Base-by-base conservation (phyloP, 2,888 invertebrate genomes). In the Ormyrus labotus region DNA sequence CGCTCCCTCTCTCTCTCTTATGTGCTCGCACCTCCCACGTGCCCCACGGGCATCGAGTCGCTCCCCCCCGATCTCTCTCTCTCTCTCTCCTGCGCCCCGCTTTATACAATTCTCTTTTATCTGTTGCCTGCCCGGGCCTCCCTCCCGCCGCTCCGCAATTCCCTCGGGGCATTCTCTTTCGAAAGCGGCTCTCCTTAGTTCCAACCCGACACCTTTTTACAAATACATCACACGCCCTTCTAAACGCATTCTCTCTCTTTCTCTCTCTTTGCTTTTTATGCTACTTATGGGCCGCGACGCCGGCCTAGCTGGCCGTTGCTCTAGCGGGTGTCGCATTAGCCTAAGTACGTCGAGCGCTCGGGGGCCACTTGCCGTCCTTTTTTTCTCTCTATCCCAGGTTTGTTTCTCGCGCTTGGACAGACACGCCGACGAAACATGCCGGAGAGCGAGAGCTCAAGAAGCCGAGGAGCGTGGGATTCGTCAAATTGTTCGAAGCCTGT, bases 181-280 rank as follows among this genome's bases (percentile, higher is more conserved):
- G 84, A 86, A 82, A 84, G 85, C 87, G 87, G 84, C 85, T 88
- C 86, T 88, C 85, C 89, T 89, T 89, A 88, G 88, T 89, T 90
- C 90, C 90, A 88, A 88, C 87, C 90, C 89, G 88, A 89, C 90
- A 90, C 90, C 90, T 90, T 89, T 90, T 90, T 90, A 90, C 90
- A 90, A 90, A 90, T 89, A 90, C 90, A 90, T 89, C 90, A 89
- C 89, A 89, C 89, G 88, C 89, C 88, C 87, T 88, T 87, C 86
- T 88, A 87, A 85, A 81, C 68, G 65, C 72, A 47, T 65, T 61
- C 72, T 83, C 50, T 50, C 50, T 55, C 70, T 58, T 13, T 10
- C 51, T 72, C 53, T 51, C 55, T 55, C 13, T 83, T 48, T 71
- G 19, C 19, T 19, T 19, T 19, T 19, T 19, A 19, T 2, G 19